Evolutionary conservation across 2,797 vertebrate species (phyloP), one percentile per base, ranked within the genome.

Genomic region (Rhincodon typus): DNA sequence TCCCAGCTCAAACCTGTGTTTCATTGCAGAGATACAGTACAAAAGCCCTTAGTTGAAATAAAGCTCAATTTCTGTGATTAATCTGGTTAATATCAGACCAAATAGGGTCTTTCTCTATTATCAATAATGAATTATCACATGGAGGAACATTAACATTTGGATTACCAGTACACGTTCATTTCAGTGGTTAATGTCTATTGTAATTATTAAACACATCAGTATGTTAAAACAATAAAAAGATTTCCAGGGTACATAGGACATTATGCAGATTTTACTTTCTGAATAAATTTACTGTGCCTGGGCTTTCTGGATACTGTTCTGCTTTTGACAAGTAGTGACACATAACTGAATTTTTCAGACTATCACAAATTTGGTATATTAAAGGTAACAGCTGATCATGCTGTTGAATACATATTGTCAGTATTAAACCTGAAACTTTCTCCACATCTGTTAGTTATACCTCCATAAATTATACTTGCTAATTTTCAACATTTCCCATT

Each of bases 121-220:
- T 77, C 74, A 74, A n/a, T 95, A 74, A 72, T 95, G 70, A 95
- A 74, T 77, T 74, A 95, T 53, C 70, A 77, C 46, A 34, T 46
- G 74, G 70, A 53, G 70, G 38, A 53, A 95, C 30, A 21, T 34
- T 53, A 66, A 93, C 87, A 72, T 74, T 74, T 77, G 27, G 74
- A 95, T 95, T 95, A 53, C 42, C 69, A 77, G 69, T 21, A n/a
- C 46, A 50, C 94, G 53, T 72, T 74, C 53, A 74, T 94, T 94
- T 19, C 69, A 77, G 70, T 13, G 74, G 42, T 95, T 77, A 53
- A 53, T 95, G 69, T 74, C 94, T 30, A 74, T 10, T 7, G 94
- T 53, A 42, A 74, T 95, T 95, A 57, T 53, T 95, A 53, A 95
- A 95, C 70, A 74, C 94, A 95, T 95, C 94, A 77, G 50, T 95